Percentiles rank a stretch among this genome's conserved stretches.
Conservation (phyloP, 2,888 invertebrate species). For the Syrista parreyssii region DNA sequence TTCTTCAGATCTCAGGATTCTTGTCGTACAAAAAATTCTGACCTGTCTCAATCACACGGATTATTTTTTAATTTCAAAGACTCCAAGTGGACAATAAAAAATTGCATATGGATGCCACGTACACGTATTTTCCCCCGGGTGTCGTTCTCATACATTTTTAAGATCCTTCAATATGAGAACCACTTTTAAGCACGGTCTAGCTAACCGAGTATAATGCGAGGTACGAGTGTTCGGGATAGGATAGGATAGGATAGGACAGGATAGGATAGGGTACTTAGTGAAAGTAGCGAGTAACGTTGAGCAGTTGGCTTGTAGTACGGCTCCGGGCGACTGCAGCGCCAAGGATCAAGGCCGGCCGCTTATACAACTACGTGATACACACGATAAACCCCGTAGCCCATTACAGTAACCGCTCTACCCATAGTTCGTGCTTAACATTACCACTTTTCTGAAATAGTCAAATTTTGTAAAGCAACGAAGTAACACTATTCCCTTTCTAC, state of each 20-base stretch:
- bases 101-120: not conserved
- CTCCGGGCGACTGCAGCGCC: conserved; percentile 59
- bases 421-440: not conserved
- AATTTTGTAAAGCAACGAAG: not conserved
- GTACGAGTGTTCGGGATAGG: conserved; percentile 40
- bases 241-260: conserved; percentile 45
- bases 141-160: not conserved
- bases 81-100: not conserved
- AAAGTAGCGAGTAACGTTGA: conserved; percentile 55
- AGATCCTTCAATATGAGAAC: conserved; percentile 30
- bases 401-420: not conserved
- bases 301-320: conserved; percentile 31
- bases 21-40: not conserved
- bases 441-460: not conserved
- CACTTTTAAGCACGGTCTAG: conserved; percentile 42
- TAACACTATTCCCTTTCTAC: not conserved
- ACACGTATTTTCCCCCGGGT: not conserved
- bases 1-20: not conserved
- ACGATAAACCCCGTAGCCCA: not conserved
- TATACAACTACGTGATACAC: conserved; percentile 41
- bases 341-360: conserved; percentile 63
- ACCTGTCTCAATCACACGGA: not conserved
- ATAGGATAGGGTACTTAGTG: conserved; percentile 47
- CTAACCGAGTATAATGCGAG: conserved; percentile 47
- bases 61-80: not conserved